A percentile compares a stretch with the other conserved stretches of the same genome.
These are phyloP conservation scores for Oncorhynchus tshawytscha DNA, from an alignment of 2,113 vertebrate genomes.

Conservation along the genomic window DNA sequence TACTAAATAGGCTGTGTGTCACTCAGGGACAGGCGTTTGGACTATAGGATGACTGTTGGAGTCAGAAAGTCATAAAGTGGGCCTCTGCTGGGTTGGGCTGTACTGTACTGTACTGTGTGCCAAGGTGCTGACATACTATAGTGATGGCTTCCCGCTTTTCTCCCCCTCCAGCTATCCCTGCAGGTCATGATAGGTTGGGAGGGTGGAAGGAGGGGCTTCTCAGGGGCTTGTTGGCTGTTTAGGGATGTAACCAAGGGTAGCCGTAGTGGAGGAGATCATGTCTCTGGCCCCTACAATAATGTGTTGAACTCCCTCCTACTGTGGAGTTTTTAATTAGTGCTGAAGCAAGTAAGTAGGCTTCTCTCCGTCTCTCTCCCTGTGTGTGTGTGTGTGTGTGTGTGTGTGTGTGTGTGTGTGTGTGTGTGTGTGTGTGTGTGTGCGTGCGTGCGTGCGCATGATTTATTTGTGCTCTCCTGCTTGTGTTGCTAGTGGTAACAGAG, in stretches of 20 bases:
- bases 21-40: no score
- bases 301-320: background rate
- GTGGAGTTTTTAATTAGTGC: constrained; percentile 2
- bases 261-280: background rate
- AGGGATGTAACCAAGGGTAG: background rate
- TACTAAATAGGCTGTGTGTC: no score
- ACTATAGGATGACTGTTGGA: no score
- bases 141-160: background rate
- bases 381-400: constrained; percentile 20
- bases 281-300: background rate
- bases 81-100: constrained; percentile 1
- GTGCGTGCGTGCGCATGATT: no score
- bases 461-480: background rate
- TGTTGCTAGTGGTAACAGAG: background rate
- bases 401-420: background rate
- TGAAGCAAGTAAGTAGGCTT: background rate
- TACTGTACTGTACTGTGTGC: background rate
- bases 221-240: background rate
- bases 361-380: background rate
- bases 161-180: background rate
- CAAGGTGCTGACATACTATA: background rate
- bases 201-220: background rate
- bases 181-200: background rate
- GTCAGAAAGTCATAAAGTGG: background rate
- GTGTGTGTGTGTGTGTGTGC: constrained; percentile 8